Base-by-base conservation (phyloP, 2,797 vertebrate genomes). In the Phoxinus dragarum region DNA sequence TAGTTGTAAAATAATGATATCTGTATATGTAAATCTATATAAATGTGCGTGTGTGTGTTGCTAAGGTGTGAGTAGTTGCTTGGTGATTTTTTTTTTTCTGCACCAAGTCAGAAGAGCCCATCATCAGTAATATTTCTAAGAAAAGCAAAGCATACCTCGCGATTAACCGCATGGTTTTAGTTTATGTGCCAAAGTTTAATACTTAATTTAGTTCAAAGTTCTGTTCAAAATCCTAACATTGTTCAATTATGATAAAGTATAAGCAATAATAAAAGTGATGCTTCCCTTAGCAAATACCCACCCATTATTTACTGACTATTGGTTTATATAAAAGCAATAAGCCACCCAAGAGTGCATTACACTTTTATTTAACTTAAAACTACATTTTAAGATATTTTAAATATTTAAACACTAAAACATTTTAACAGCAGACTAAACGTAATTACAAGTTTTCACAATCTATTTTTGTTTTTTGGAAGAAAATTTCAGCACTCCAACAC, bases 401-500 rank as follows among this genome's bases (percentile, higher is more conserved):
- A 66, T 31, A 66, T 66, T 66, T 66, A 66, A 34, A 66, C 27
- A 34, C 31, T 64, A 11, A 38, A 68, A 38, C 34, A 38, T 21
- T 38, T 77, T 59, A 59, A 44, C 40, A 64, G 40, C 16, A 42
- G 23, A 40, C 36, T 42, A 54, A n/a, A 61, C 19, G 38, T 78
- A 27, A 61, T 78, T 42, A 66, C 17, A 31, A 21, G 17, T 79
- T 44, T 79, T 2, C 42, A 21, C 16, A 44, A 47, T 79, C 59
- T 66, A 34, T 66, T 66, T 79, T 78, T 27, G 75, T 61, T 61
- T 61, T 61, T 38, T 7, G 76, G n/a, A 64, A 11, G 56, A 64
- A 27, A 61, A 78, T 44, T 78, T 66, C 17, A 66, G 64, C 6
- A 52, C 42, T 79, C 31, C 17, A 42, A 42, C 44, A 6, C 14